Base-by-base conservation (phyloP, 2,113 vertebrate species). In the Oophaga pumilio region DNA sequence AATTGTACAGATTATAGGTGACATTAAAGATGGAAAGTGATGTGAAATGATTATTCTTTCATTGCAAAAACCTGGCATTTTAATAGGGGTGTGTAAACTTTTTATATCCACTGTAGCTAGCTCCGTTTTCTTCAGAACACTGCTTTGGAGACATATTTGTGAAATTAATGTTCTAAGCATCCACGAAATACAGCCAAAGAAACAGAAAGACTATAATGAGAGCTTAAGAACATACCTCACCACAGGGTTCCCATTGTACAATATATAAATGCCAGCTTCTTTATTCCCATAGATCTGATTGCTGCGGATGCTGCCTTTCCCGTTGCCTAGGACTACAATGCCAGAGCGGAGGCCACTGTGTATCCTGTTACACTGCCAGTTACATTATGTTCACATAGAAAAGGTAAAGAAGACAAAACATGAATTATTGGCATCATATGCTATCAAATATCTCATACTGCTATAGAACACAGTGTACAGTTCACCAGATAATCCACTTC, bases 281-380 rank as follows among this genome's bases (percentile, higher is more conserved):
- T 98, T 97, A 93, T 99, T 98, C 91, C 97, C 96, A 89, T 96
- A 97, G 93, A 98, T 98, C 89, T 94, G 95, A 93, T 97, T 97
- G 93, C 96, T 97, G 86, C 95, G 94, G 93, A 98, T 96, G 91
- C 96, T 91, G 85, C 97, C 97, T 94, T 95, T 97, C 82, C 97
- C 97, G 62, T 96, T 97, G 92, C 97, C 97, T 89, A 96, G 94
- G 89, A 97, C 93, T 64, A 98, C 97, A 85, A 97, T 94, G 88
- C 97, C 97, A 0, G 97, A 98, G 90, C 96, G 95, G 93, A 97
- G 94, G 91, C 97, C 96, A 1, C 96, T 97, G 91, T 98, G 96
- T 93, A 98, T 99, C 93, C 93, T 95, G 93, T 97, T 98, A 93
- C 97, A 98, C 97, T 98, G 93, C 8, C 24, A 49, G 88, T 86